These are phyloP conservation scores for Coluber constrictor DNA, from an alignment of 2,797 vertebrate species.

Conservation along the genomic window DNA sequence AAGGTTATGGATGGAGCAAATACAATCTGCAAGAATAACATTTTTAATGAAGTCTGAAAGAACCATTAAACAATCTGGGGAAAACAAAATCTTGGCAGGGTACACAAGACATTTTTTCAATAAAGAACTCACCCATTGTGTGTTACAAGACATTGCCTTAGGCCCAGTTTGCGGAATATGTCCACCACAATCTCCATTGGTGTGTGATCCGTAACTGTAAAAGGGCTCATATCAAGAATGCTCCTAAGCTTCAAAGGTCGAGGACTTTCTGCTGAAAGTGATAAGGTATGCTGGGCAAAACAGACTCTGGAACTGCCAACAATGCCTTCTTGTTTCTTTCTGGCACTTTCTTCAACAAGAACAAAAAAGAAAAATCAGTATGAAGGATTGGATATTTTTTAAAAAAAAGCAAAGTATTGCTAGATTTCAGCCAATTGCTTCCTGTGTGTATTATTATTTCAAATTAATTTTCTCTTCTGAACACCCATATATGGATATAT, in stretches of 20 bases:
- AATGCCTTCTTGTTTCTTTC: slow-evolving; percentile 95
- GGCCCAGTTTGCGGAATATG: slow-evolving; percentile 96
- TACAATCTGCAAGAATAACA: not conserved
- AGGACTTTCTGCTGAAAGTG: slow-evolving; percentile 94
- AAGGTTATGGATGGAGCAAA: not conserved
- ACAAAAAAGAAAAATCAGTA: slow-evolving; percentile 15
- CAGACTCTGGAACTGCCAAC: slow-evolving; percentile 92
- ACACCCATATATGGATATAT: not conserved
- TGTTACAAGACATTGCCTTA: slow-evolving; percentile 98
- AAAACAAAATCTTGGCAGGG: not conserved
- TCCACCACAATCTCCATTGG: slow-evolving; percentile 99
- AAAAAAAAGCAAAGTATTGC: not conserved
- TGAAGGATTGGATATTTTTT: not conserved
- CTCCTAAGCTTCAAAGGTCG: slow-evolving; percentile 93
- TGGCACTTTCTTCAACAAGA: slow-evolving; percentile 85
- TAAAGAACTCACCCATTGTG: slow-evolving; percentile 90
- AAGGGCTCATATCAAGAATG: slow-evolving; percentile 98
- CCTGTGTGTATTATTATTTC: not conserved
- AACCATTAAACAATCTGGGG: not conserved
- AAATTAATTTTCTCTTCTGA: not conserved
- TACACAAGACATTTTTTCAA: not conserved
- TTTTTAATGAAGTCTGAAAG: not conserved
- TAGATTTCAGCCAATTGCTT: not conserved
- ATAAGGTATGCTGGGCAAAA: slow-evolving; percentile 95
- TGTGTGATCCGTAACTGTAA: slow-evolving; percentile 98